Evolutionary conservation across 53 echinoderm and acorn worm genomes (phyloP).

Genomic region (Echinometra lucunter): DNA sequence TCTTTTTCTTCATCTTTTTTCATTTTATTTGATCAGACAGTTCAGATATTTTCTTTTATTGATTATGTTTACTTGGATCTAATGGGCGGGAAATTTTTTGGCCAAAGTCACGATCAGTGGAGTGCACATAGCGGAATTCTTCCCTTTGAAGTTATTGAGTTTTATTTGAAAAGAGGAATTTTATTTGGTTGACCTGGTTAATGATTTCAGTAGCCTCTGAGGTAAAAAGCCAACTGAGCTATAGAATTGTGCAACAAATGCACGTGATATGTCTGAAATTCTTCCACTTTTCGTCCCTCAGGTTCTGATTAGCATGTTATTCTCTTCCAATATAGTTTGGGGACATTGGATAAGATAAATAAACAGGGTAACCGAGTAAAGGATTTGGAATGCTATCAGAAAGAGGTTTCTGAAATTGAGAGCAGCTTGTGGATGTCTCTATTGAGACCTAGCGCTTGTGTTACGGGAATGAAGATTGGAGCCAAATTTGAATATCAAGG

Average conservation of each 20-base stretch:
- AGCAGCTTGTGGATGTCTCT: no score
- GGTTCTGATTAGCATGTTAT: slow-evolving; percentile 44
- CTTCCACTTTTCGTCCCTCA: background rate
- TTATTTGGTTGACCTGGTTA: slow-evolving; percentile 41
- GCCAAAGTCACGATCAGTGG: slow-evolving; percentile 35
- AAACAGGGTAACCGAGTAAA: slow-evolving; percentile 58
- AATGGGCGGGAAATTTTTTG: slow-evolving; percentile 16
- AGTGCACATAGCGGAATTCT: background rate
- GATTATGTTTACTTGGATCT: slow-evolving; percentile 14
- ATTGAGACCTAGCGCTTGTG: background rate
- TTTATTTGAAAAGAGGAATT: background rate
- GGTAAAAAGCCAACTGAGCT: background rate
- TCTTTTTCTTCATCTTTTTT: background rate
- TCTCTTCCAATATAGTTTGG: slow-evolving; percentile 53
- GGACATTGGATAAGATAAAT: slow-evolving; percentile 60
- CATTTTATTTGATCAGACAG: background rate
- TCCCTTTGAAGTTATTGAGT: background rate
- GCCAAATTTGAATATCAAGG: background rate
- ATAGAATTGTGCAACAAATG: slow-evolving; percentile 45
- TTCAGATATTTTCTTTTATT: background rate
- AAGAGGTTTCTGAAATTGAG: background rate
- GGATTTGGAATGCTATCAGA: slow-evolving; percentile 21
- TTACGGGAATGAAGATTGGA: background rate
- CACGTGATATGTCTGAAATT: slow-evolving; percentile 47
- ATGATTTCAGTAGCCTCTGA: background rate